Base-by-base conservation (phyloP, 1,140 invertebrate species). In the Zaprionus nigranus region DNA sequence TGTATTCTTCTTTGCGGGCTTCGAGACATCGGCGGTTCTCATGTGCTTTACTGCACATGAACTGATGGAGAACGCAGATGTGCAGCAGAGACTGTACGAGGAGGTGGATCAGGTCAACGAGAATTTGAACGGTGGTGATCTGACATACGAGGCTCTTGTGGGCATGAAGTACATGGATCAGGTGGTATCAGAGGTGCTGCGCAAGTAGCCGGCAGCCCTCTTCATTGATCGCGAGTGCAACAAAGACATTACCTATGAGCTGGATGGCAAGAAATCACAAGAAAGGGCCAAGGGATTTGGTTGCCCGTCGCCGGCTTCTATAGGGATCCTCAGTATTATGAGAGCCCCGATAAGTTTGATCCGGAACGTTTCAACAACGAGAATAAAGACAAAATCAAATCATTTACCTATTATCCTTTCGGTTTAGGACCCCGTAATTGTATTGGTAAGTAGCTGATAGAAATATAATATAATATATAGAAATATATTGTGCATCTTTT, bases 1-100 rank as follows among this genome's bases (percentile, higher is more conserved):
- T 53, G 73, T 95, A 0, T 95, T 95, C 76, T 94, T 95, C 78
- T 80, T 96, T 24, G 95, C 95, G 26, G 95, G 96, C 26, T 96
- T 95, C 62, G 95, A 96, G 53, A 96, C 95, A 0, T 94, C 94
- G 0, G 93, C 95, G 0, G 93, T 93, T 12, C 79, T 94, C 0
- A 91, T 96, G 63, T 92, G 93, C 28, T 94, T 94, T 65, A 78
- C 92, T 0, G 74, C 93, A 0, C 94, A 95, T 57, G 92, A 94
- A 36, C 80, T 96, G 11, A 94, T 95, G 17, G 88, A 92, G 36
- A 93, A 96, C 92, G 93, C 93, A 22, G 94, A 95, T 17, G 88
- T 95, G 20, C 95, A 96, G 79, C 90, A 94, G 17, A 94, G 93
- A 78, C 77, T 96, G 2, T 93, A 93, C 54, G 91, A 94, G 54